Evolutionary conservation across 2,113 vertebrate species (phyloP).

Genomic region (Pao palembangensis): DNA sequence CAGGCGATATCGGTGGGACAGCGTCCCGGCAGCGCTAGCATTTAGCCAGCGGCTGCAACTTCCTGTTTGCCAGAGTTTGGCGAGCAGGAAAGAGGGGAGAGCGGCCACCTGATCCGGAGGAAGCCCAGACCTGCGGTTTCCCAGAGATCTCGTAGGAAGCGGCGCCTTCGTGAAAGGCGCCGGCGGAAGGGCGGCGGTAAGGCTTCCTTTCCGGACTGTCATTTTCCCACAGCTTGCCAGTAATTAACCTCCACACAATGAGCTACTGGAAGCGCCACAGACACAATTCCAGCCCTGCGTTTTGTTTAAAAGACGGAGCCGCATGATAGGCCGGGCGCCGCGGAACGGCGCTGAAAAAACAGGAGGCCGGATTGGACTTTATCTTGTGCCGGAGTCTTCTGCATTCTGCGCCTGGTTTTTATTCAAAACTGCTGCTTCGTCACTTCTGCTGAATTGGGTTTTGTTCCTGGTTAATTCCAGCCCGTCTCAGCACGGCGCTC

Average conservation of each 20-base stretch:
- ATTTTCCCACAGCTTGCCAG: conserved; percentile 79
- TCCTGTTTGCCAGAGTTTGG: conserved; percentile 70
- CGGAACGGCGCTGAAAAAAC: conserved; percentile 43
- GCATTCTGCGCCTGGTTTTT: too few species aligned
- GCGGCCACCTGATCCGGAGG: conserved; percentile 78
- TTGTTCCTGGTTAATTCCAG: conserved; percentile 76
- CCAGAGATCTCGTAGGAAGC: conserved; percentile 73
- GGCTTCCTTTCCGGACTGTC: conserved; percentile 81
- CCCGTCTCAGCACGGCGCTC: conserved; percentile 67
- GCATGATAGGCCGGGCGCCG: conserved; percentile 67
- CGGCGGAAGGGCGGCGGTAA: conserved; percentile 72
- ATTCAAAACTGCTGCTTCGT: conserved; percentile 80
- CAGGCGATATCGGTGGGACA: conserved; percentile 1
- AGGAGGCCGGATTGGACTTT: conserved; percentile 69
- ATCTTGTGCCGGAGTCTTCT: conserved; percentile 70
- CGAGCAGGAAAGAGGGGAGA: conserved; percentile 58
- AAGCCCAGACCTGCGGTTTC: conserved; percentile 75
- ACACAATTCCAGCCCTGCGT: conserved; percentile 70
- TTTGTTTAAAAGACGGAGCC: conserved; percentile 71
- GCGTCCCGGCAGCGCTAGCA: conserved; percentile 45
- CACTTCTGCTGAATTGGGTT: conserved; percentile 78
- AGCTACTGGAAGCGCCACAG: conserved; percentile 74
- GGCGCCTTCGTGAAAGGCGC: conserved; percentile 73
- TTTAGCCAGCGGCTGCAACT: conserved; percentile 66
- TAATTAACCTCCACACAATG: conserved; percentile 83